Base-by-base conservation (phyloP, 2,888 invertebrate species). In the Tigriopus californicus region DNA sequence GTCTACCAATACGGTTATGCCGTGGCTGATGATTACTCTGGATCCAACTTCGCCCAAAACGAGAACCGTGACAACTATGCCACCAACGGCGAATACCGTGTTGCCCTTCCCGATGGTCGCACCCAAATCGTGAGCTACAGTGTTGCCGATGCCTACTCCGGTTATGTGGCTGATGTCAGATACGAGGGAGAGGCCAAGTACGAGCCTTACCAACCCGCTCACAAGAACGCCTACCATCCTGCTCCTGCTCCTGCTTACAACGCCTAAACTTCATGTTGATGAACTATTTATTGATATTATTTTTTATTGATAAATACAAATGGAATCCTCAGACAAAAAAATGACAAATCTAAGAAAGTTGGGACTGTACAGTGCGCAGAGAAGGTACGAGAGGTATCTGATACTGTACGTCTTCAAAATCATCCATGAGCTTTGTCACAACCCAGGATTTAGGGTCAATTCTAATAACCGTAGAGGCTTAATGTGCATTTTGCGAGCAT, bases 161-260 rank as follows among this genome's bases (percentile, higher is more conserved):
- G 52, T 13, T 52, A 52, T 52, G 52, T 52, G 15, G 52, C 52
- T 52, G 52, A 52, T 25, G 52, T 52, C 52, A 52, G 52, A 52
- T 52, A 52, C 52, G 52, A 52, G 52, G 52, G 52, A 52, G 52
- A 52, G 24, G 52, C 52, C 24, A 24, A 52, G 13, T 52, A 52
- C 24, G 52, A 52, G 11, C 52, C 52, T 11, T 52, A 52, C 52
- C 22, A 24, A 15, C 52, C 52, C 10, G 33, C 10, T 20, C 52
- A 52, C 52, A 52, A 52, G 22, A 24, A 24, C 11, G 52, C 52
- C n/a, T 22, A 51, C 15, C 51, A 51, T 18, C 51, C 51, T 22
- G 51, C 51, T 22, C 20, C 52, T 8, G 33, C 52, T 10, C 52
- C 52, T 52, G 33, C 33, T 33, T 47, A 47, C 22, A 10, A 47